Conservation (phyloP, 2,797 vertebrate genomes). For the Liparis tanakae region DNA sequence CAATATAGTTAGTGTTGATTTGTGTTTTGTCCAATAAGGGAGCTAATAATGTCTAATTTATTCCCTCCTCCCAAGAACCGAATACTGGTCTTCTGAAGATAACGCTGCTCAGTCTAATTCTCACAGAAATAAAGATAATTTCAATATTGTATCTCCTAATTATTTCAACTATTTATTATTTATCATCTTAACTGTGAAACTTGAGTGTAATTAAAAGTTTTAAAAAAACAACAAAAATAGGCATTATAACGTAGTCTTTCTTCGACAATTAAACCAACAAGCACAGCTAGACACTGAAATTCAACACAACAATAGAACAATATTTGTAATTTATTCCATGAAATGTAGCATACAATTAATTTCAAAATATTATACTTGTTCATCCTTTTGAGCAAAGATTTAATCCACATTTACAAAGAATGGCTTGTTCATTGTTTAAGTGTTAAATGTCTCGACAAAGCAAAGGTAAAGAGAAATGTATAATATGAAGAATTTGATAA, state of each 20-base stretch:
- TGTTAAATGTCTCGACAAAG: constrained; percentile 16
- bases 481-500: constrained; percentile 16
- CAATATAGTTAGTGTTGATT: constrained; percentile 16
- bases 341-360: constrained; percentile 8
- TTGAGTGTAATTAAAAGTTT: constrained; percentile 34
- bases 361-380: neutral
- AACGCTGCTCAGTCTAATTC: constrained; percentile 10
- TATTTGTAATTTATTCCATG: constrained; percentile 7
- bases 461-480: constrained; percentile 12
- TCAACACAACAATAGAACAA: neutral
- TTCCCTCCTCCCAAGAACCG: constrained; percentile 15
- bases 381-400: neutral
- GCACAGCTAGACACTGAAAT: neutral
- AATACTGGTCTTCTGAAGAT: neutral
- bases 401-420: constrained; percentile 7
- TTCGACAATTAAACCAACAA: neutral
- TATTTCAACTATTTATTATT: constrained; percentile 17
- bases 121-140: constrained; percentile 18
- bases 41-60: constrained; percentile 24
- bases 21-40: constrained; percentile 24
- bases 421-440: neutral
- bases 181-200: constrained; percentile 34
- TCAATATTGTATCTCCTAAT: constrained; percentile 33
- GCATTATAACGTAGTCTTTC: neutral
- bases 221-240: constrained; percentile 15